Conservation (phyloP, 2,113 vertebrate species). For the Otus sunia region DNA sequence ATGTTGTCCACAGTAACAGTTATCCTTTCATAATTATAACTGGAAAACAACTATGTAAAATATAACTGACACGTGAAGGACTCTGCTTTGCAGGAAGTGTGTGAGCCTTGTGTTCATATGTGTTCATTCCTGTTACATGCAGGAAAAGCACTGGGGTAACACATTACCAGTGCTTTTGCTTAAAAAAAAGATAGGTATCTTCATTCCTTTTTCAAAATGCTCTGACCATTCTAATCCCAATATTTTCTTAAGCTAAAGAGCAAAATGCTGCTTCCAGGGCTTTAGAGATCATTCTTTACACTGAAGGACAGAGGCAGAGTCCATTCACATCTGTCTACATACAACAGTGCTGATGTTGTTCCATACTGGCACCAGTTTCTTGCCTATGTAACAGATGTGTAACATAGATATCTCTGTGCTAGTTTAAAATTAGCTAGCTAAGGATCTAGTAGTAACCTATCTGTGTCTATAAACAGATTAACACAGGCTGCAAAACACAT, state of each 20-base stretch:
- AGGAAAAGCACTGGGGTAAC: background rate
- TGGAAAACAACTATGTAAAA: slow-evolving; percentile 59
- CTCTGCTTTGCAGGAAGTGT: background rate
- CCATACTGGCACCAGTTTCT: background rate
- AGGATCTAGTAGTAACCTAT: background rate
- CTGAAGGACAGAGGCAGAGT: background rate
- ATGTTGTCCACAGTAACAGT: slow-evolving; percentile 52
- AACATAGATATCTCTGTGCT: background rate
- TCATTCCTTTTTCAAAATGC: background rate
- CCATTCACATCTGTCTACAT: background rate
- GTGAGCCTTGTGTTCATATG: background rate
- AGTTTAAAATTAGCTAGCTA: background rate
- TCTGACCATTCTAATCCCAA: background rate
- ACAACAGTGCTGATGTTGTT: background rate
- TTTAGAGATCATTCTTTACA: background rate
- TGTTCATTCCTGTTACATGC: background rate
- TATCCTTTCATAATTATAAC: slow-evolving; percentile 68
- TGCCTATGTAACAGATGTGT: background rate
- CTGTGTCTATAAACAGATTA: background rate
- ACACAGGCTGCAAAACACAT: background rate
- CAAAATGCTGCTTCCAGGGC: background rate
- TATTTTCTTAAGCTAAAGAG: background rate
- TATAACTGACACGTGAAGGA: slow-evolving; percentile 1
- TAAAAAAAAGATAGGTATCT: background rate
- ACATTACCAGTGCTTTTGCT: background rate